These are phyloP conservation scores for Gisinianus flammeolus DNA, from an alignment of 2,888 invertebrate genomes.

Conservation along the genomic window DNA sequence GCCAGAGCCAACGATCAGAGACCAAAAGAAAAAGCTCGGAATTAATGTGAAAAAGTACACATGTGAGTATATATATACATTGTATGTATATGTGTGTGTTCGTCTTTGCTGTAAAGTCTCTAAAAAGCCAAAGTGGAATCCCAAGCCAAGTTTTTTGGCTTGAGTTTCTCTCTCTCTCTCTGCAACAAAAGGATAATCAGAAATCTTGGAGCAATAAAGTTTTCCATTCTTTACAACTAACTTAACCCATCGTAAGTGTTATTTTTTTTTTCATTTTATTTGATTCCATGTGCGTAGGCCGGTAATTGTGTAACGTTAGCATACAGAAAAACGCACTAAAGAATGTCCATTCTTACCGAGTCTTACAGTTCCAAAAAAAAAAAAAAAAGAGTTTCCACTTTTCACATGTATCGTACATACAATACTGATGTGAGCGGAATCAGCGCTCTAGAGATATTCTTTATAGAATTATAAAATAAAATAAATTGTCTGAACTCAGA, in stretches of 20 bases:
- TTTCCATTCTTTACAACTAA: not conserved
- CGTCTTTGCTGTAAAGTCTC: not conserved
- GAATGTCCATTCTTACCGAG: not conserved
- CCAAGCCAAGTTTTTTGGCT: too few relatives aligned
- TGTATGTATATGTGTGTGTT: not conserved
- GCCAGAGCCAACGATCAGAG: too few relatives aligned
- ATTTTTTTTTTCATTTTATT: too few relatives aligned
- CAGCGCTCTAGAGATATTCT: too few relatives aligned
- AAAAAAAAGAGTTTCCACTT: not conserved
- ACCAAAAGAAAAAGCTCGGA: not conserved
- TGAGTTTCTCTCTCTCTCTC: too few relatives aligned
- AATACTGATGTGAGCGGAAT: not conserved
- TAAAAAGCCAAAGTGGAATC: not conserved
- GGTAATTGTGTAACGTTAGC: not conserved
- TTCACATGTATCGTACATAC: not conserved
- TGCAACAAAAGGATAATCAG: not conserved
- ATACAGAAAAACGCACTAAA: not conserved
- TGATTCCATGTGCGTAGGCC: not conserved
- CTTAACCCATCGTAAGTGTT: too few relatives aligned
- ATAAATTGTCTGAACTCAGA: too few relatives aligned
- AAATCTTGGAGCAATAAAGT: not conserved
- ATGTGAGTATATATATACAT: not conserved
- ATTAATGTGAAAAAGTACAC: slow-evolving; percentile 7
- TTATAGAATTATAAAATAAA: too few relatives aligned
- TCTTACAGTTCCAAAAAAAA: not conserved